Evolutionary conservation across 2,888 invertebrate genomes (phyloP), one percentile per base, ranked within the genome.

Genomic region (Silvanus unidentatus): DNA sequence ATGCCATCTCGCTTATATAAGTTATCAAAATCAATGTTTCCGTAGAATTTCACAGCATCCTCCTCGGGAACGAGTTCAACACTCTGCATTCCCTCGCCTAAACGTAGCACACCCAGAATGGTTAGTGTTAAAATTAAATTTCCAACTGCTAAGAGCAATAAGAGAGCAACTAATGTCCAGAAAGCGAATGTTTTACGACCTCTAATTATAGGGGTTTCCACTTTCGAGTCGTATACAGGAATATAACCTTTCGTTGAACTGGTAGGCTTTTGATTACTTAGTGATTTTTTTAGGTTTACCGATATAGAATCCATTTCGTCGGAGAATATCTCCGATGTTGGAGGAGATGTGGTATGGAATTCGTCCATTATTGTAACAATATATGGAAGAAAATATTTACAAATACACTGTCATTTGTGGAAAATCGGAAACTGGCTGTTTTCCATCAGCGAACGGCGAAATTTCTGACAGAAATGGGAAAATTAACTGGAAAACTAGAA

Each of bases 51-150:
- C 0, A 90, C 74, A 0, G 86, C 76, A 48, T 81, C 79, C 48
- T 83, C 80, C 42, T 86, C 84, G 1, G 84, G 80, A 45, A 90
- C 78, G 38, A 91, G 77, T 69, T 93, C 92, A 70, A 93, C 61
- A 77, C 88, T 87, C 63, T 91, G 87, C 80, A 92, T 85, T 5
- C 90, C 90, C 65, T 82, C 82, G 0, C 89, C 89, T 46, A 93
- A 76, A 45, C 86, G 75, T 35, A 93, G 68, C 0, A 92, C 90
- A 5, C 86, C 84, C 44, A 91, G 77, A 42, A 93, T 87, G 0
- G 86, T 85, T 32, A 90, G 77, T 0, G 90, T 92, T 2, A 92
- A 71, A 30, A 88, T 73, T 40, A 91, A 75, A 73, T 92, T 91
- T 9, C 88, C 88, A 34, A 88, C 76, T 0, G 88, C 87, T 13